Evolutionary conservation across 1,140 invertebrate species (phyloP).

Genomic region (Coptotermes formosanus): DNA sequence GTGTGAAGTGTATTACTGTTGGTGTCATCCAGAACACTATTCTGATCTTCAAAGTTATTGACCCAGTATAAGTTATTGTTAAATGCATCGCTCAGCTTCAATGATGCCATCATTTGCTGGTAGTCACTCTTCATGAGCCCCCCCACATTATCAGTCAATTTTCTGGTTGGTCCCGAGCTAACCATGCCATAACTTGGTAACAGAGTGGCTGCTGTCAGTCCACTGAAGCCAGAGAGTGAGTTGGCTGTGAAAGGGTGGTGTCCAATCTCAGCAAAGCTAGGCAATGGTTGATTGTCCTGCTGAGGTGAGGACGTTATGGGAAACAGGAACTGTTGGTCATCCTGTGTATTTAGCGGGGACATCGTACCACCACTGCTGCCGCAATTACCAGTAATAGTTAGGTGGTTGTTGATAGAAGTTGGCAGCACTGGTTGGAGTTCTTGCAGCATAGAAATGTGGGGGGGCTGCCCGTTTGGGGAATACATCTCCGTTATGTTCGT

Average conservation of each 20-base stretch:
- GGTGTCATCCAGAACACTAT: not conserved
- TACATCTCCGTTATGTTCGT: slow-evolving; percentile 29
- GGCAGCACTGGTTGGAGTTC: slow-evolving; percentile 20
- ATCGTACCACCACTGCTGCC: slow-evolving; percentile 21
- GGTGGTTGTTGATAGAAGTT: slow-evolving; percentile 28
- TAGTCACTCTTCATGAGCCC: not conserved
- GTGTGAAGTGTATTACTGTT: not conserved
- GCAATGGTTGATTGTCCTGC: slow-evolving; percentile 1
- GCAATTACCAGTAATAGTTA: slow-evolving; percentile 27
- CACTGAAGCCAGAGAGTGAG: not conserved
- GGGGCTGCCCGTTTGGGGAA: slow-evolving; percentile 79
- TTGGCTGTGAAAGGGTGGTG: not conserved
- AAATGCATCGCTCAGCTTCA: not conserved
- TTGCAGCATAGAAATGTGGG: slow-evolving; percentile 71
- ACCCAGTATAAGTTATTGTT: not conserved
- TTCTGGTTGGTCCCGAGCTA: not conserved
- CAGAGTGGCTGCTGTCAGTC: not conserved
- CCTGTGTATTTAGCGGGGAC: not conserved
- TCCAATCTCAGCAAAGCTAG: slow-evolving; percentile 3
- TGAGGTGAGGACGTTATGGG: slow-evolving; percentile 32
- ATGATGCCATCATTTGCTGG: not conserved
- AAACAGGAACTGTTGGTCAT: not conserved
- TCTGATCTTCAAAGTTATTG: not conserved
- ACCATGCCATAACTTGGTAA: not conserved
- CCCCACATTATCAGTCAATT: not conserved